A percentile compares a stretch with the other conserved stretches of the same genome.
phyloP scores from a whole-genome alignment of 2,797 vertebrate genomes.

The Furcifer pardalis region DNA sequence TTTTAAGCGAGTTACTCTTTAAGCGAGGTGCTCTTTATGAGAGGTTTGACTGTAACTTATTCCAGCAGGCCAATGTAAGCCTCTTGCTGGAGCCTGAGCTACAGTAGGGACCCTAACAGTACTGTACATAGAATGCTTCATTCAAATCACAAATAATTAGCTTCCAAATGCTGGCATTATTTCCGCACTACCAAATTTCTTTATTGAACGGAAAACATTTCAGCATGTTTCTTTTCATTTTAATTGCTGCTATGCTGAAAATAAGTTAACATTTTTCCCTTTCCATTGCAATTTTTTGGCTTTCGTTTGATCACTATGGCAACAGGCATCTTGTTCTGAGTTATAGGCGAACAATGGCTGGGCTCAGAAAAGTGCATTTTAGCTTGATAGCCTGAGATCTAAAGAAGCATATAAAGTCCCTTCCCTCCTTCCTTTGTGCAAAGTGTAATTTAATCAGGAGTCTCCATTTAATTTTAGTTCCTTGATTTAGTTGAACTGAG shows the following conservation, averaged over 20 bases:
- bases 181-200: background rate
- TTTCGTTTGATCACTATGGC: conserved; percentile 23
- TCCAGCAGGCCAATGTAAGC: background rate
- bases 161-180: background rate
- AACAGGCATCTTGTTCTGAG: conserved; percentile 12
- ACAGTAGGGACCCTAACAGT: background rate
- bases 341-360: background rate
- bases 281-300: conserved; percentile 12
- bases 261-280: background rate
- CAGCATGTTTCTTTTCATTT: background rate
- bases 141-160: background rate
- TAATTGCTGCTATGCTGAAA: conserved; percentile 10
- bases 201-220: conserved; percentile 15
- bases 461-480: background rate
- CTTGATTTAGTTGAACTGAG: background rate
- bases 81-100: background rate
- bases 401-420: background rate
- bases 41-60: too few species aligned
- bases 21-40: too few species aligned
- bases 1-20: too few species aligned
- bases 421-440: background rate
- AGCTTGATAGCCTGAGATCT: background rate
- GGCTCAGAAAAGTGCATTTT: background rate
- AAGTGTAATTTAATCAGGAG: background rate
- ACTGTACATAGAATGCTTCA: background rate